A percentile compares a stretch with the other conserved stretches of the same genome.
These are phyloP conservation scores for Holotrichia oblita DNA, from an alignment of 1,140 invertebrate species.

Conservation along the genomic window DNA sequence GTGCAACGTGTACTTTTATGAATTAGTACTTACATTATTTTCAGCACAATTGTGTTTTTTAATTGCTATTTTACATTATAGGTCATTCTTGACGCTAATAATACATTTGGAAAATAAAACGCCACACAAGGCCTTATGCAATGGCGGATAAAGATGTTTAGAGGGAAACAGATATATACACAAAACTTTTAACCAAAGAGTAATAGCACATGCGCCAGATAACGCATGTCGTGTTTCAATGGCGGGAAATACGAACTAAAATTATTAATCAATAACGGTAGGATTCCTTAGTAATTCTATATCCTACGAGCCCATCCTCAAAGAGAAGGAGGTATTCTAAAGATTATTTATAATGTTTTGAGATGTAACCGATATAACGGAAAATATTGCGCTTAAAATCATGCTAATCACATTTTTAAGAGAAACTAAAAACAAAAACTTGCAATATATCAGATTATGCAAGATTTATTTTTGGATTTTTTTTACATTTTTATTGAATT, in stretches of 20 bases:
- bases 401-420: too few species aligned
- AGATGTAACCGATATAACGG: too few species aligned
- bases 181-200: slow-evolving; percentile 39
- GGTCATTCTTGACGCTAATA: slow-evolving; percentile 28
- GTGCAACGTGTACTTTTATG: slow-evolving; percentile 17
- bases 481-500: too few species aligned
- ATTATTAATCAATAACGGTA: slow-evolving; percentile 15
- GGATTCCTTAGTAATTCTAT: background rate
- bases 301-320: background rate
- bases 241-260: background rate
- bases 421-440: too few species aligned
- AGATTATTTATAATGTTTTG: too few species aligned
- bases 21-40: slow-evolving; percentile 36
- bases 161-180: slow-evolving; percentile 51
- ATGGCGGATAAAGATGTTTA: slow-evolving; percentile 60
- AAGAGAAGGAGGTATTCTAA: background rate
- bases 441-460: too few species aligned
- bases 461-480: too few species aligned
- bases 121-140: slow-evolving; percentile 47
- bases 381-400: background rate
- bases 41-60: slow-evolving; percentile 16
- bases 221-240: slow-evolving; percentile 38
- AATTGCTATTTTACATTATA: slow-evolving; percentile 35
- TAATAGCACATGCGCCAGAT: slow-evolving; percentile 39
- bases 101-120: slow-evolving; percentile 37